Base-by-base conservation (phyloP, 2,113 vertebrate species). In the Corydoras maculifer region DNA sequence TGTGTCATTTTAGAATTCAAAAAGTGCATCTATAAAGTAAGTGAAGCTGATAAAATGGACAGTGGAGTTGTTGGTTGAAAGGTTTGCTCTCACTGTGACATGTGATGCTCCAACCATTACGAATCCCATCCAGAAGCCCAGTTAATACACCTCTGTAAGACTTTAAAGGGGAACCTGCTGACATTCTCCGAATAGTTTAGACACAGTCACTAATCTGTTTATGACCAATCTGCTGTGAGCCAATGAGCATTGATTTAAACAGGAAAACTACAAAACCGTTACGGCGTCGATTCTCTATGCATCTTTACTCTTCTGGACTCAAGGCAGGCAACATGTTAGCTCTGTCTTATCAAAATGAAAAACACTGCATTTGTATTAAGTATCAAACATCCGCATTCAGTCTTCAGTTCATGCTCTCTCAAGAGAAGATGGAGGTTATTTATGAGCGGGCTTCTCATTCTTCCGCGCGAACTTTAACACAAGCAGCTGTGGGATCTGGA, bases 401-500 rank as follows among this genome's bases (percentile, higher is more conserved):
- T 73, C 30, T 74, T 65, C 58, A 86, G 86, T 84, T 71, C 64
- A 72, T 66, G 62, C 69, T 70, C 70, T 72, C 77, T 78, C 66
- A 43, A 69, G 7, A 77, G 72, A 77, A 78, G 76, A 58, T 53
- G 55, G 32, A 31, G 49, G 54, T 79, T 76, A 79, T 84, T 84
- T 82, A 82, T 49, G 73, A 77, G 68, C 54, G 43, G 58, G 57
- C 69, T 79, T 72, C 72, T 73, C 73, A 76, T 79, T 84, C 75
- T 72, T 73, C 58, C 59, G 64, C 9, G 30, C 69, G 80, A 87
- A 84, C 3, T 32, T 77, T 78, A 70, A 83, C 66, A 84, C 50
- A 69, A 82, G 80, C 78, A 84, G 68, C 77, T 84, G 75, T 77
- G 53, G 55, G 75, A 83, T 75, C 31, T 73, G 35, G 80, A 82